phyloP scores from a whole-genome alignment of 2,113 vertebrate species.

The Myotis yumanensis region DNA sequence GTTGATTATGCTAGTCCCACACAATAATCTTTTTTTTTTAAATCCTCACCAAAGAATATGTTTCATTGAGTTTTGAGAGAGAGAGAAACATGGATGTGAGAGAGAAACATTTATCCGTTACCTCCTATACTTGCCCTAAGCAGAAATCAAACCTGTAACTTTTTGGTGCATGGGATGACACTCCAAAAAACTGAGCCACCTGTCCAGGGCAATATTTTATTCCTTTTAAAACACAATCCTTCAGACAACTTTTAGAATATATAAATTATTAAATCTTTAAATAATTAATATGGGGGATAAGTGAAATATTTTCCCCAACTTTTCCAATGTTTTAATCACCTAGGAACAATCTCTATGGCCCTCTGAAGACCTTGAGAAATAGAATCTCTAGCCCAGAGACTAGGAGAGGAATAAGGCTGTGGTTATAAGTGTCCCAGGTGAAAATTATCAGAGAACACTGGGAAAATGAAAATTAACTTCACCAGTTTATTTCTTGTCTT shows the following conservation, averaged over 20 bases:
- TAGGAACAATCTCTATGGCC: rapidly evolving
- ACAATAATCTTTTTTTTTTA: background rate
- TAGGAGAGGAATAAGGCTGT: background rate
- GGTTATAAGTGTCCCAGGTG: background rate
- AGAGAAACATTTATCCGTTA: background rate
- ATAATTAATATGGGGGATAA: background rate
- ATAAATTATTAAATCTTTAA: background rate
- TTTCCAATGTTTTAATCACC: background rate
- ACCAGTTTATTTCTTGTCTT: background rate
- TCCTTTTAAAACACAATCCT: background rate
- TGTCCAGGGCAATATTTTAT: background rate
- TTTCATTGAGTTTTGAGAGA: background rate
- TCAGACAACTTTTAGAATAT: background rate
- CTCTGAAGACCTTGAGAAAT: background rate
- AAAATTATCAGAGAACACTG: background rate
- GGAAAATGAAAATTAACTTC: background rate
- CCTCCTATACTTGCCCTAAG: background rate
- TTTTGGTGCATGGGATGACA: background rate
- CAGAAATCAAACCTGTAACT: background rate
- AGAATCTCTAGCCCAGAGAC: background rate
- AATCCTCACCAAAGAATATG: background rate
- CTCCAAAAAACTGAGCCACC: background rate
- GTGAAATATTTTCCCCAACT: background rate
- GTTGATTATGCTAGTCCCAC: background rate
- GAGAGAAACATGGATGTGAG: background rate